These are phyloP conservation scores for Endomychus coccineus DNA, from an alignment of 2,888 invertebrate species.

Conservation along the genomic window DNA sequence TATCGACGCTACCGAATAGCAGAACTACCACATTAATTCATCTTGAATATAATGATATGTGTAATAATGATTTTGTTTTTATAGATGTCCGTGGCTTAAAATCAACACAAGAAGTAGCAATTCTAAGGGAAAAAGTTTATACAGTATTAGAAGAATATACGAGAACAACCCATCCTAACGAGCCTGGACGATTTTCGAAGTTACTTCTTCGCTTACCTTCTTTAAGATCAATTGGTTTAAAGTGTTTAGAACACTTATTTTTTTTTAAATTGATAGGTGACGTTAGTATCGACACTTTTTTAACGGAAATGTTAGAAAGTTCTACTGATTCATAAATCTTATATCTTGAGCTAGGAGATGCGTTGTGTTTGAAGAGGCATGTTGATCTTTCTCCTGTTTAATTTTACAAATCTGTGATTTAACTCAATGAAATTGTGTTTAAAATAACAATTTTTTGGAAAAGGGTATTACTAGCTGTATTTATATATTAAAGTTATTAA, in stretches of 20 bases:
- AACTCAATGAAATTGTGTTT: slow-evolving; percentile 17
- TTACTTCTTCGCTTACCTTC: slow-evolving; percentile 83
- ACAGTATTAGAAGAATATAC: slow-evolving; percentile 94
- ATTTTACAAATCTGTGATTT: slow-evolving; percentile 23
- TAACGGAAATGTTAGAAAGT: slow-evolving; percentile 73
- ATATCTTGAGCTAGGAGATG: background rate
- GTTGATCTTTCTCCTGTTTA: slow-evolving; percentile 8
- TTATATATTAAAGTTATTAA: no score
- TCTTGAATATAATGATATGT: no score
- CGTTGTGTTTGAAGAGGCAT: background rate
- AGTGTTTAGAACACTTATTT: slow-evolving; percentile 91
- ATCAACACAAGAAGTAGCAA: slow-evolving; percentile 72
- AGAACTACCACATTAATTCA: no score
- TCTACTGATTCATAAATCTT: slow-evolving; percentile 40
- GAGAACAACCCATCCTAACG: slow-evolving; percentile 76
- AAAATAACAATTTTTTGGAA: slow-evolving; percentile 17
- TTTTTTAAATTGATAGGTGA: slow-evolving; percentile 89
- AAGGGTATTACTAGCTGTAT: slow-evolving; percentile 23
- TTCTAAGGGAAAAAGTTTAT: slow-evolving; percentile 90
- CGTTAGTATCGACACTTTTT: slow-evolving; percentile 74
- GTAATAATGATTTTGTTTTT: slow-evolving; percentile 19
- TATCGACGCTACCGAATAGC: no score
- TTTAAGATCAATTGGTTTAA: slow-evolving; percentile 83
- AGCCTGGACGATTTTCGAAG: slow-evolving; percentile 93
- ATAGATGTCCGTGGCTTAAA: slow-evolving; percentile 74